A percentile compares a stretch with the other conserved stretches of the same genome.
phyloP scores from a whole-genome alignment of 2,888 invertebrate species.

The Acronicta leporina region DNA sequence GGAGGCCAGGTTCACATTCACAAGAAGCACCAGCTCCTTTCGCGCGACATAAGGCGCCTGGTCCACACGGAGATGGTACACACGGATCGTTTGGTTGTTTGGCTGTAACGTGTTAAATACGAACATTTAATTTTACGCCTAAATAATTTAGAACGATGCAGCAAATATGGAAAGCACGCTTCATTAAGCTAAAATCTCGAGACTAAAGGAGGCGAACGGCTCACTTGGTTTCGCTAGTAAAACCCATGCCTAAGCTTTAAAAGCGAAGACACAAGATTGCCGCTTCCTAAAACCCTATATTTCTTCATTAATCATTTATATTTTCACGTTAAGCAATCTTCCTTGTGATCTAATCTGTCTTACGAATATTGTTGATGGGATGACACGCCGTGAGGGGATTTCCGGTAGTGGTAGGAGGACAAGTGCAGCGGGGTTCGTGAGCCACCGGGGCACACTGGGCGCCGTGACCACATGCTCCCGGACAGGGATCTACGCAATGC shows the following conservation, averaged over 20 bases:
- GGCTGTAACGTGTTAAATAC: conserved; percentile 68
- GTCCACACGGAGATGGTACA: conserved; percentile 94
- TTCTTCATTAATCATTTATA: conserved; percentile 13
- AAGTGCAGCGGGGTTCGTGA: conserved; percentile 92
- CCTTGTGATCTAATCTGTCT: conserved; percentile 79
- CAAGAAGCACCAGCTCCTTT: conserved; percentile 92
- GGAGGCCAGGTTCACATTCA: conserved; percentile 92
- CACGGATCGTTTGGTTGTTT: conserved; percentile 92
- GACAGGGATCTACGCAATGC: conserved; percentile 93
- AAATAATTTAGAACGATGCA: conserved; percentile 42
- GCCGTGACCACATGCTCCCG: conserved; percentile 92
- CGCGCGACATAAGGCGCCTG: conserved; percentile 94
- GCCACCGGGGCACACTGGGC: conserved; percentile 92
- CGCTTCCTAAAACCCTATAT: conserved; percentile 54
- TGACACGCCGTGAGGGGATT: conserved; percentile 93
- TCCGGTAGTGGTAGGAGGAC: conserved; percentile 91
- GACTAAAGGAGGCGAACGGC: conserved; percentile 55
- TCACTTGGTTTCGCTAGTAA: conserved; percentile 82
- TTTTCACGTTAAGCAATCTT: conserved; percentile 69
- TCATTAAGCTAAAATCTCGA: conserved; percentile 54
- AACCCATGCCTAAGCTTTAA: conserved; percentile 89
- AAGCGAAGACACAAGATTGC: conserved; percentile 78
- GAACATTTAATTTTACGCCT: conserved; percentile 24
- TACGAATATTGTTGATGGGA: conserved; percentile 86
- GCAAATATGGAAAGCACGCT: conserved; percentile 74